phyloP scores from a whole-genome alignment of 2,888 invertebrate genomes.

The Beris chalybata region DNA sequence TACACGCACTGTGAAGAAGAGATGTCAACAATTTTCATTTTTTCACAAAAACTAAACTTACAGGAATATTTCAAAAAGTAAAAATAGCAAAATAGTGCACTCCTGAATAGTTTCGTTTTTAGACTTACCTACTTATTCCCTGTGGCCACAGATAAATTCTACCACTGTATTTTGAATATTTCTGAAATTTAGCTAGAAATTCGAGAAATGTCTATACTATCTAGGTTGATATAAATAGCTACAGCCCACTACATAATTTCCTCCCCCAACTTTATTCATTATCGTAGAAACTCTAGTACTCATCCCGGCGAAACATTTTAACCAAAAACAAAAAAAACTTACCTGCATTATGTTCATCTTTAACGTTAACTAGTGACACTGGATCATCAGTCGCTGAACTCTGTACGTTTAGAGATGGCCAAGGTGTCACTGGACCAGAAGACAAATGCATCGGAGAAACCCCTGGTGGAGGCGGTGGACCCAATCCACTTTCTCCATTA shows the following conservation, averaged over 20 bases:
- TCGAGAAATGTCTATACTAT: too few species aligned
- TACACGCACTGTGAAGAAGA: too few species aligned
- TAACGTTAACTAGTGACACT: constrained; percentile 54
- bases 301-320: background rate
- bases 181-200: too few species aligned
- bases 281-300: background rate
- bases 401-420: constrained; percentile 31
- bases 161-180: too few species aligned
- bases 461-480: constrained; percentile 40
- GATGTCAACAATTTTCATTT: too few species aligned
- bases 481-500: constrained; percentile 35
- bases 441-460: constrained; percentile 41
- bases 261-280: too few species aligned
- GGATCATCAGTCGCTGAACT: constrained; percentile 41
- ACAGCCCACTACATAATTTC: background rate
- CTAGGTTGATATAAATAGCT: background rate
- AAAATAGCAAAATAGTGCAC: too few species aligned
- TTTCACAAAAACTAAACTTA: too few species aligned
- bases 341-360: constrained; percentile 58
- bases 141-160: too few species aligned
- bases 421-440: constrained; percentile 28
- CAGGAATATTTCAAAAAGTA: too few species aligned
- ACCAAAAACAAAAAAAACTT: constrained; percentile 35
- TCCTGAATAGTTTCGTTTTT: too few species aligned
- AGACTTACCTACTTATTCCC: too few species aligned